These are phyloP conservation scores for Drosophila tanythrix DNA, from an alignment of 2,888 invertebrate species.

Conservation along the genomic window DNA sequence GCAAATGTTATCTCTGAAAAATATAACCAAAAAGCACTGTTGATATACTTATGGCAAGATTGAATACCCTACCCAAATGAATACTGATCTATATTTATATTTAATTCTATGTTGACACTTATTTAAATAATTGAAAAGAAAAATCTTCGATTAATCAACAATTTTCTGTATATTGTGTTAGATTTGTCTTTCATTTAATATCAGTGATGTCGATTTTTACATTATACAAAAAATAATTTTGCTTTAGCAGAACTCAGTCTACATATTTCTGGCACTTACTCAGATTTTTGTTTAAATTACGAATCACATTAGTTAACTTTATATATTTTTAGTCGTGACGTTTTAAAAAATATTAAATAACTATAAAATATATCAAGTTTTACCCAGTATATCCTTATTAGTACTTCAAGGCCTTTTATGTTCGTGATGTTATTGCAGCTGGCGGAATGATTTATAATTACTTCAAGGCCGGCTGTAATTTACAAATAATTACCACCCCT, in stretches of 20 bases:
- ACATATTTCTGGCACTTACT: background rate
- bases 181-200: background rate
- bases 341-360: background rate
- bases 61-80: background rate
- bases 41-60: background rate
- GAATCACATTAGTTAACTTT: background rate
- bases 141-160: accelerated
- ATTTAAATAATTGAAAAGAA: background rate
- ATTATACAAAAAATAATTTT: background rate
- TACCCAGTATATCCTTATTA: background rate
- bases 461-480: background rate
- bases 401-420: background rate
- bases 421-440: background rate
- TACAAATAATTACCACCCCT: background rate
- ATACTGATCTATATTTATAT: background rate
- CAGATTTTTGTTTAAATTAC: background rate
- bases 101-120: background rate
- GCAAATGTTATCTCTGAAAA: background rate
- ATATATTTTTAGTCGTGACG: background rate
- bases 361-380: background rate
- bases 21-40: background rate
- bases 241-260: background rate
- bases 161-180: too few relatives aligned
- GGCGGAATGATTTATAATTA: background rate
- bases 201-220: background rate